Conservation (phyloP, 1,140 invertebrate genomes). For the Plodia interpunctella region DNA sequence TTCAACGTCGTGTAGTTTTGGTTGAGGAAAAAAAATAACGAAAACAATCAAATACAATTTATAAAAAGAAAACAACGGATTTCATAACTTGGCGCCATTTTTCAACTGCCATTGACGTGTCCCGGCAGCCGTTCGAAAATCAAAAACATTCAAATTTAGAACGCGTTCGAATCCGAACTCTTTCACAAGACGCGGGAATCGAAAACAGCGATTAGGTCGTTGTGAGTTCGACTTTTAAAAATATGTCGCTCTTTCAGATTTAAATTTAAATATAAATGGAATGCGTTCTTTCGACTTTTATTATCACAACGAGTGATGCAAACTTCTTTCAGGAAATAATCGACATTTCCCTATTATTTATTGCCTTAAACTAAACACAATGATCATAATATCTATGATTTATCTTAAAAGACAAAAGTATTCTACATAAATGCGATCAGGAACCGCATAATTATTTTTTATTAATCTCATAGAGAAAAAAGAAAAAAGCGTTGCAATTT, state of each 20-base stretch:
- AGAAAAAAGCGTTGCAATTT: too few relatives aligned
- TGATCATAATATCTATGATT: too few relatives aligned
- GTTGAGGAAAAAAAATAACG: neutral
- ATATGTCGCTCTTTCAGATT: slow-evolving; percentile 66
- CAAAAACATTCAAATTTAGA: slow-evolving; percentile 65
- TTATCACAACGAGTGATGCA: neutral
- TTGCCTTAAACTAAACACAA: neutral
- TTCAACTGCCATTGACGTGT: slow-evolving; percentile 43
- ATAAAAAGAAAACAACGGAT: slow-evolving; percentile 35
- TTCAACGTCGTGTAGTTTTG: neutral
- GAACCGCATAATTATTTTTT: too few relatives aligned
- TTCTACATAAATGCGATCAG: too few relatives aligned
- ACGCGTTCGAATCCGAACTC: slow-evolving; percentile 53
- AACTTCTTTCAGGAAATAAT: neutral
- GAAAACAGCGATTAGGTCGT: slow-evolving; percentile 72
- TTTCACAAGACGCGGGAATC: slow-evolving; percentile 64
- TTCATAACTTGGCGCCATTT: slow-evolving; percentile 33
- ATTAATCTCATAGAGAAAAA: too few relatives aligned
- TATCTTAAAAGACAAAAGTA: too few relatives aligned
- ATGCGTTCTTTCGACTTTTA: slow-evolving; percentile 63
- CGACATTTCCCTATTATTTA: neutral
- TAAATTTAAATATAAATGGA: slow-evolving; percentile 69
- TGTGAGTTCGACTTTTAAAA: slow-evolving; percentile 72
- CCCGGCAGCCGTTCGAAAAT: slow-evolving; percentile 54
- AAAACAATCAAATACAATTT: slow-evolving; percentile 8